Percentiles rank a stretch among this genome's conserved stretches.
These are phyloP conservation scores for Aplysia californica DNA, from an alignment of 1,140 invertebrate species.

Conservation along the genomic window DNA sequence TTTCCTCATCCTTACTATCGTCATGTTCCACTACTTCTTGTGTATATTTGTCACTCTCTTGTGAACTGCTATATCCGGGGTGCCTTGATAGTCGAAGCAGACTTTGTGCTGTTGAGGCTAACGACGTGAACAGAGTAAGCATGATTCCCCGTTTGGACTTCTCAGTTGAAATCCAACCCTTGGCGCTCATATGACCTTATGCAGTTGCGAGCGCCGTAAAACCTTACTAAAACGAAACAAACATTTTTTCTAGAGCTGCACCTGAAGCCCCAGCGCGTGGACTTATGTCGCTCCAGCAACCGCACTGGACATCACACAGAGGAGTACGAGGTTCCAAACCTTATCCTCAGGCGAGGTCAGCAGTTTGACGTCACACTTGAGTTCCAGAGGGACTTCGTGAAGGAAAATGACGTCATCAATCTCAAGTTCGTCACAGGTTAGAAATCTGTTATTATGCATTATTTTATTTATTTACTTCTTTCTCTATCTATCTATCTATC, in stretches of 20 bases:
- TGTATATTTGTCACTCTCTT: no score
- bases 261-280: slow-evolving; percentile 54
- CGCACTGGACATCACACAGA: slow-evolving; percentile 50
- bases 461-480: not conserved
- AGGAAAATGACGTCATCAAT: slow-evolving; percentile 42
- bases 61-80: no score
- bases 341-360: slow-evolving; percentile 54
- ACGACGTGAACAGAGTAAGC: no score
- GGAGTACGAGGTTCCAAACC: slow-evolving; percentile 56
- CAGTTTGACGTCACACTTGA: slow-evolving; percentile 52
- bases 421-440: slow-evolving; percentile 61
- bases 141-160: no score
- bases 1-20: no score
- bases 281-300: slow-evolving; percentile 50
- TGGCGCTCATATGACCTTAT: no score
- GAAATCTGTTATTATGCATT: not conserved
- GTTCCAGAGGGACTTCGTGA: slow-evolving; percentile 49
- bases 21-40: no score
- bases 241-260: slow-evolving; percentile 37
- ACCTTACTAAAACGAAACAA: no score
- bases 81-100: no score
- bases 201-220: no score
- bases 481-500: not conserved
- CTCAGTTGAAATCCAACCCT: no score
- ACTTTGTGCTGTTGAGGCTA: no score